Evolutionary conservation across 2,888 invertebrate species (phyloP).

Genomic region (Leistus spinibarbis): DNA sequence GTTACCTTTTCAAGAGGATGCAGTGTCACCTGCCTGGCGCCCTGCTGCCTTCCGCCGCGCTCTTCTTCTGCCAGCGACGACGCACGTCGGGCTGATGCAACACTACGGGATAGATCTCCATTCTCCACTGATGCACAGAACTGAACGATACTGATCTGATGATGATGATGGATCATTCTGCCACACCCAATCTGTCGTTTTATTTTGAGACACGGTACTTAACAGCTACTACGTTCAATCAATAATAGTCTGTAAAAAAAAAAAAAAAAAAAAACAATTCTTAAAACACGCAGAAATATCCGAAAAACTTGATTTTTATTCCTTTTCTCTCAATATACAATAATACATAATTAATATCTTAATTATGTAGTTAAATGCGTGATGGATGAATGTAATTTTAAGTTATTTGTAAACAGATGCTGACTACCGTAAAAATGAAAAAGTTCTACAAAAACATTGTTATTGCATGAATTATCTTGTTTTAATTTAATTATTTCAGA

Average conservation of each 20-base stretch:
- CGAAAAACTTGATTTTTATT: not conserved
- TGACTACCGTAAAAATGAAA: not conserved
- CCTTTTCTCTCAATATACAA: not conserved
- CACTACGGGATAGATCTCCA: not conserved
- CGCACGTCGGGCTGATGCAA: not conserved
- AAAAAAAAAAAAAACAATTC: not conserved
- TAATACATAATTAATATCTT: not conserved
- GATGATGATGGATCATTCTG: not conserved
- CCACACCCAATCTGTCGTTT: not conserved
- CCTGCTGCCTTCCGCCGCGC: not conserved
- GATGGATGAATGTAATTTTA: not conserved
- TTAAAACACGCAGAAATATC: no score
- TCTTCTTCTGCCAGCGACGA: not conserved
- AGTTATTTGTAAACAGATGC: not conserved
- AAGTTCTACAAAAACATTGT: no score
- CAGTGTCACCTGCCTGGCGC: not conserved
- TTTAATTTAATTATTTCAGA: not conserved
- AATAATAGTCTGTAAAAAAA: not conserved
- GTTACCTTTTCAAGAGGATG: slow-evolving; percentile 35
- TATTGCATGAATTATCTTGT: no score
- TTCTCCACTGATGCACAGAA: not conserved
- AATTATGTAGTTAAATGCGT: not conserved
- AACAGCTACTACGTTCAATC: not conserved
- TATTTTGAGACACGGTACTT: not conserved
- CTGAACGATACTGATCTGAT: not conserved